Base-by-base conservation (phyloP, 2,888 invertebrate genomes). In the Phortica magna region DNA sequence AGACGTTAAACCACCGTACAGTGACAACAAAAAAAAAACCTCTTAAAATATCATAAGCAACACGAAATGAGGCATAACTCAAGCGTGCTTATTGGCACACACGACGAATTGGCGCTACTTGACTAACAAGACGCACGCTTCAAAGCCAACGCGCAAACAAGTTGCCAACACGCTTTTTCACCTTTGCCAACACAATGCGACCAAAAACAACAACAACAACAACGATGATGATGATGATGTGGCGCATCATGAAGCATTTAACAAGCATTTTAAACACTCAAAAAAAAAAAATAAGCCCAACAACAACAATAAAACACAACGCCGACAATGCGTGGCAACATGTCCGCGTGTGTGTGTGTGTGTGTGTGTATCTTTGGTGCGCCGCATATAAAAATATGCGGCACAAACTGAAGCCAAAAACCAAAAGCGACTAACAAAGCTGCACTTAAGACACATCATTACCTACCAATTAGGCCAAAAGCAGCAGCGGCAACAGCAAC, bases 381-480 rank as follows among this genome's bases (percentile, higher is more conserved):
- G 14, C 48, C 22, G 64, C 6, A 22, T 42, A 67, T 67, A 43
- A 71, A 41, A 43, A 64, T 64, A 64, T 42, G 67, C 67, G 67
- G 72, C 64, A 43, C 39, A 73, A 64, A 43, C 19, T 53, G 55
- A 72, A 12, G 71, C 57, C 6, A 64, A 42, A 41, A 53, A 31
- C 2, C 53, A n/a, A 31, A 61, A 55, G 80, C 82, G 84, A 79
- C 84, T 85, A 85, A 87, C 87, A 88, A 87, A 87, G 88, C 86
- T 84, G 83, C 85, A 79, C 79, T 84, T 77, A 87, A 87, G 87
- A 88, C 86, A 87, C 86, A 87, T 86, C 86, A 86, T 87, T 87
- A 87, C 86, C 86, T 82, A 88, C 86, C 86, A 87, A 87, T 87
- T 87, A 87, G 86, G 86, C 82, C 79, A 78, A 79, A 76, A 79